Base-by-base conservation (phyloP, 1,140 invertebrate genomes). In the Drosophila sturtevanti region DNA sequence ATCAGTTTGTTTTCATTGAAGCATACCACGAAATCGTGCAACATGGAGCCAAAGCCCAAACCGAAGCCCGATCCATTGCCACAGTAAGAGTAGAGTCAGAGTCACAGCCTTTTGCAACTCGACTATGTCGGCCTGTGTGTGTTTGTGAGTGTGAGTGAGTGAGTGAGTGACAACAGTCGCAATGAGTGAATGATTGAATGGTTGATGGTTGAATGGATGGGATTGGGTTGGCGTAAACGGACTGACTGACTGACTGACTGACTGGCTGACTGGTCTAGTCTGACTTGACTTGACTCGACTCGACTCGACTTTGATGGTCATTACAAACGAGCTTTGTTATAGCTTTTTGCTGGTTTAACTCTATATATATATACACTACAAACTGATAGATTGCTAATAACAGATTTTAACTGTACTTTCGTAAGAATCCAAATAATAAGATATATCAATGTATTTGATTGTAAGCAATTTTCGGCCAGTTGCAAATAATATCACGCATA, bases 1-100 rank as follows among this genome's bases (percentile, higher is more conserved):
- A 89, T 89, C 85, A 90, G 89, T 85, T 90, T 89, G 81, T 86
- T 90, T 89, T 84, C 79, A 85, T 78, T 85, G 73, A 80, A 75
- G 74, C 85, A 58, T 75, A 80, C 72, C 73, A 86, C 75, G 82
- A 77, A 69, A 72, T 79, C 79, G 78, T 68, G 65, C 75, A 79
- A 70, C 84, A 38, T 64, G 69, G 56, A 56, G 22, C 38, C 51
- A 24, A 10, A 18, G 31, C 12, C 18, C 16, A 21, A 10, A 41
- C 24, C 52, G 37, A 22, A 61, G 58, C 7, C 38, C 41, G 54
- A 62, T n/a, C n/a, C n/a, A n/a, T n/a, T n/a, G 18, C 12, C 31
- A 31, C 41, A 44, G 7, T 14, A 44, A 44, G 16, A 44, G 18
- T 18, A 16, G 41, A 18, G 41, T n/a, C 12, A 44, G 6, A 44